Base-by-base conservation (phyloP, 2,113 vertebrate species). In the Limnothrissa miodon region DNA sequence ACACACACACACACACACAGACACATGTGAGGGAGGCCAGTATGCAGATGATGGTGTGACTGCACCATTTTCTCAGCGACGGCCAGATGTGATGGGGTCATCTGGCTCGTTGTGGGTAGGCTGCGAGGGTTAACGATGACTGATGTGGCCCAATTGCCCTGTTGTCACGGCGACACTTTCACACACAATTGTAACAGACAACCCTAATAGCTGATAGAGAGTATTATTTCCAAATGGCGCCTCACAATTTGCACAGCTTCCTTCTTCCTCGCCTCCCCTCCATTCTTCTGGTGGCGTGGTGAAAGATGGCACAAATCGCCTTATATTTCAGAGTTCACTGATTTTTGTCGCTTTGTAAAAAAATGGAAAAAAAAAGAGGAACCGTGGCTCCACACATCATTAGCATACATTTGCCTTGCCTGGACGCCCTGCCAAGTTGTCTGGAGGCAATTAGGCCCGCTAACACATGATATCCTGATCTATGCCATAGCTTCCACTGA, bases 71-170 rank as follows among this genome's bases (percentile, higher is more conserved):
- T 94, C 92, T 89, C 91, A 88, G 84, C 91, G 93, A 91, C 94
- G 95, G 94, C 91, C 92, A 96, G 90, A 96, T 94, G 93, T 91
- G 93, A 94, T 90, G 85, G 86, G 92, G 94, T 94, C 92, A 94
- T 88, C 81, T 80, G 83, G 88, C 89, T 89, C 82, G 83, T 90
- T 88, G 89, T 92, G 93, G 82, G 85, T 87, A 85, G 90, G 92
- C 90, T 87, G n/a, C 44, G 45, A 42, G 78, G 93, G 94, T 95
- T 96, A 96, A 96, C 95, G 93, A 94, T 96, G 95, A 96, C 87
- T 95, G 95, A 96, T 96, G 93, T 81, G 85, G n/a, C 59, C 59
- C 25, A 83, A 93, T 91, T 90, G 87, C 88, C 90, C 94, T 92
- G 93, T 92, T 91, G 92, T 92, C 25, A 11, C 81, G 46, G 25